Evolutionary conservation across 2,113 vertebrate species (phyloP), one percentile per base, ranked within the genome.

Genomic region (Gallinago jamesoni): DNA sequence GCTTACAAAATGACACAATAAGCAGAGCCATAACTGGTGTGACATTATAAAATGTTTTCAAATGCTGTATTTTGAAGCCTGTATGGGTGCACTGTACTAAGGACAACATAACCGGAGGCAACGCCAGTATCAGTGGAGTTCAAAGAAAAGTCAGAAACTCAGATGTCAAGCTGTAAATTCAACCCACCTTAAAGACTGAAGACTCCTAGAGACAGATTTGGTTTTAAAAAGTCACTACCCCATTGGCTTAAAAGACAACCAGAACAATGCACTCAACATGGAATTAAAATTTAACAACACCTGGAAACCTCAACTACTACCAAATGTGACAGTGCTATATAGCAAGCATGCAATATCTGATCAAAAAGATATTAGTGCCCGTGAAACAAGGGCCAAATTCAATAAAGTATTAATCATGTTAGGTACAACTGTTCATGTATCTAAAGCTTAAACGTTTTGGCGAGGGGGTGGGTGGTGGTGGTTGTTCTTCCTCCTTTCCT

Each of bases 261-360:
- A 82, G 28, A 31, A 30, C 16, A 22, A 41, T 1, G 14, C 27
- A 33, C 30, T 47, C 59, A 55, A 1, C 5, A 2, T 16, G 28
- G 33, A 73, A 66, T 52, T 60, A 47, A 86, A 60, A 23, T 64
- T 52, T 8, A 60, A 8, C 24, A 53, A 5, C 31, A 47, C 6
- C 37, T 13, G 31, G 28, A 47, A 5, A 7, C 10, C 21, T 53
- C 33, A 45, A 1, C 25, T 31, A 2, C 21, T 14, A 2, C 35
- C 10, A 37, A 48, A 3, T 0, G 11, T 12, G 39, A 4, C 1
- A 2, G 48, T 35, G 41, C 52, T 76, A 3, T 11, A 7, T 0
- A 52, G 35, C 18, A 45, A 39, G n/a, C 1, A 0, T 7, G n/a
- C 82, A 23, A 6, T 7, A 33, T 14, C 25, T 69, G 45, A 76